Conservation (phyloP, 2,888 invertebrate genomes). For the Carcina quercana region DNA sequence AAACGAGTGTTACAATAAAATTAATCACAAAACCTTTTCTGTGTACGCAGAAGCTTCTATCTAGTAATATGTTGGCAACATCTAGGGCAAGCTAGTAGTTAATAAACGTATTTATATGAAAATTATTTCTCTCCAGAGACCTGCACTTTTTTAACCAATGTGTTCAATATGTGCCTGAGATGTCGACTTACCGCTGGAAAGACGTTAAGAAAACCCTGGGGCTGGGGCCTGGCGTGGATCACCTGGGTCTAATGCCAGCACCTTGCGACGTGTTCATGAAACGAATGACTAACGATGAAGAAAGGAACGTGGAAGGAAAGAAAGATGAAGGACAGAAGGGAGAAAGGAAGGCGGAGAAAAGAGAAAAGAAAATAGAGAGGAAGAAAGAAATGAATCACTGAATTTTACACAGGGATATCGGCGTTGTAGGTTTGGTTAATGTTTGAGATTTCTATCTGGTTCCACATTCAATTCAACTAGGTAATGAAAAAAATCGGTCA, state of each 20-base stretch:
- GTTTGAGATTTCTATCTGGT: no score
- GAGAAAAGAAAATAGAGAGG: no score
- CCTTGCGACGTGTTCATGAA: slow-evolving; percentile 27
- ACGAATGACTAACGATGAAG: no score
- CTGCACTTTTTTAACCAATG: slow-evolving; percentile 25
- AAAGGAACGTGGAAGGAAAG: slow-evolving; percentile 1
- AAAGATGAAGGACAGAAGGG: neutral
- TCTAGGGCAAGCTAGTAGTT: no score
- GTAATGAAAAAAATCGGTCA: no score
- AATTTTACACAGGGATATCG: no score
- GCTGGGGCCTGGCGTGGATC: slow-evolving; percentile 30
- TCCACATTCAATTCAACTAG: no score
- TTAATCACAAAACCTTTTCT: neutral
- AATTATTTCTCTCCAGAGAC: slow-evolving; percentile 19
- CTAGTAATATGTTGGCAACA: no score
- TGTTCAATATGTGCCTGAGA: slow-evolving; percentile 20
- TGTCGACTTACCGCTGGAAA: slow-evolving; percentile 24
- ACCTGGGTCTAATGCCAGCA: slow-evolving; percentile 25
- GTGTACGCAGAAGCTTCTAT: no score
- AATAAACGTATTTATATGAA: neutral
- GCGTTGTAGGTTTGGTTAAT: no score
- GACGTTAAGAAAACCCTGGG: slow-evolving; percentile 26
- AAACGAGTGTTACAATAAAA: neutral
- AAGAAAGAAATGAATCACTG: no score
- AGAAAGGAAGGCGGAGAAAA: no score